These are phyloP conservation scores for Aurelia aurita DNA, from an alignment of 30 jellyfish, hydroid and myxozoan species.

Conservation along the genomic window DNA sequence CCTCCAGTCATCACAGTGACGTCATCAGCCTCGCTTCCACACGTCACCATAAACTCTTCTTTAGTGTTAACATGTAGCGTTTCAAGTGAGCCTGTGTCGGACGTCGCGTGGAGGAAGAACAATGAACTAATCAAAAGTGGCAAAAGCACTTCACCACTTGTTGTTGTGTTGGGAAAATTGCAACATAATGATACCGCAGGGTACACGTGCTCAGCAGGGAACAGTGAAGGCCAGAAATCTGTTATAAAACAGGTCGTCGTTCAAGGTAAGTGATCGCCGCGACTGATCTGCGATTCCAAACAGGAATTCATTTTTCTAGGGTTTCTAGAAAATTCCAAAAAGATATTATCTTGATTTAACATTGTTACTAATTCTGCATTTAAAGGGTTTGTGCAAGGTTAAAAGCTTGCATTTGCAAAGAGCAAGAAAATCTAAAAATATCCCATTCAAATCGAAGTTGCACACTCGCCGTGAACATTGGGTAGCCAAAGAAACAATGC, in stretches of 20 bases:
- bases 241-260: slow-evolving; percentile 16
- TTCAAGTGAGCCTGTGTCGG: slow-evolving; percentile 20
- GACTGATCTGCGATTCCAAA: not conserved
- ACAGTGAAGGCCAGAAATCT: not conserved
- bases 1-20: slow-evolving; percentile 24
- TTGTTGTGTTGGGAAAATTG: not conserved
- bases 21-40: slow-evolving; percentile 10
- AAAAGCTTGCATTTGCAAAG: no score
- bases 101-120: not conserved
- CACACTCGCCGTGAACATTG: no score
- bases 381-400: no score
- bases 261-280: slow-evolving; percentile 17
- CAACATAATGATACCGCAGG: not conserved
- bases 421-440: no score
- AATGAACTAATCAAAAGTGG: not conserved
- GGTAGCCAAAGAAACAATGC: no score
- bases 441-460: no score
- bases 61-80: not conserved
- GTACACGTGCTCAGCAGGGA: slow-evolving; percentile 22
- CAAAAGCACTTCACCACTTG: not conserved
- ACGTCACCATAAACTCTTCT: not conserved
- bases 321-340: no score
- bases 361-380: no score
- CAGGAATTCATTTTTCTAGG: no score
- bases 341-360: no score